Percentiles rank a stretch among this genome's conserved stretches.
Conservation (phyloP, 2,888 invertebrate species). For the Urechis unicinctus region DNA sequence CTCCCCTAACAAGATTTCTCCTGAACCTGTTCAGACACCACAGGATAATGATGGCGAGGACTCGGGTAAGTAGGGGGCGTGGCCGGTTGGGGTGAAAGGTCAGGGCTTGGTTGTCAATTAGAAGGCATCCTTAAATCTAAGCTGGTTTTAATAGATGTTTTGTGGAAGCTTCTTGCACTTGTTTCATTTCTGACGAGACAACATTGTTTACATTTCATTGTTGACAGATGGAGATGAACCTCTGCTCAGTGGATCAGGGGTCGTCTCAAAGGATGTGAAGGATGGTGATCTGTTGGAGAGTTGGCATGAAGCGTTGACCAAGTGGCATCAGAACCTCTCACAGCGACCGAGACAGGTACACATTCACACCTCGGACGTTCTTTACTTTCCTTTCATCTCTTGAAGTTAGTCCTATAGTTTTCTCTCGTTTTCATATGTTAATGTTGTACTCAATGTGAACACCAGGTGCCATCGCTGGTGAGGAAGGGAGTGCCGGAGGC, state of each 20-base stretch:
- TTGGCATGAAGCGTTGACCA: conserved; percentile 75
- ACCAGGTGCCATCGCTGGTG: conserved; percentile 35
- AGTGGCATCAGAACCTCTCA: conserved; percentile 48
- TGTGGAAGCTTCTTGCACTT: background rate
- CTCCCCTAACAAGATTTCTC: conserved; percentile 27
- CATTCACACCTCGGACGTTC: too few species aligned
- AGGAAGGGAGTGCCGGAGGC: conserved; percentile 85
- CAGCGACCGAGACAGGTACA: conserved; percentile 70
- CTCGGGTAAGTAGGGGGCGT: conserved; percentile 12
- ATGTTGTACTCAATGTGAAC: too few species aligned
- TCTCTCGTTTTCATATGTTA: too few species aligned
- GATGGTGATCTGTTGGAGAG: conserved; percentile 78
- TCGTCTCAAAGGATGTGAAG: conserved; percentile 92
- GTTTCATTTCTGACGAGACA: background rate
- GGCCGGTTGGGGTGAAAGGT: too few species aligned
- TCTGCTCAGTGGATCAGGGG: conserved; percentile 92
- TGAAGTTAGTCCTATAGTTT: too few species aligned
- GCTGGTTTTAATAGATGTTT: background rate
- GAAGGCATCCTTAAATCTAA: background rate
- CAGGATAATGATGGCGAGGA: conserved; percentile 37
- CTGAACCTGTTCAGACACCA: conserved; percentile 38
- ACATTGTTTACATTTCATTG: background rate
- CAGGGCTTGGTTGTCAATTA: background rate
- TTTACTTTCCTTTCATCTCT: too few species aligned
- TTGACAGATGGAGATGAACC: conserved; percentile 65